These are phyloP conservation scores for Silvanus unidentatus DNA, from an alignment of 2,888 invertebrate species.

Conservation along the genomic window DNA sequence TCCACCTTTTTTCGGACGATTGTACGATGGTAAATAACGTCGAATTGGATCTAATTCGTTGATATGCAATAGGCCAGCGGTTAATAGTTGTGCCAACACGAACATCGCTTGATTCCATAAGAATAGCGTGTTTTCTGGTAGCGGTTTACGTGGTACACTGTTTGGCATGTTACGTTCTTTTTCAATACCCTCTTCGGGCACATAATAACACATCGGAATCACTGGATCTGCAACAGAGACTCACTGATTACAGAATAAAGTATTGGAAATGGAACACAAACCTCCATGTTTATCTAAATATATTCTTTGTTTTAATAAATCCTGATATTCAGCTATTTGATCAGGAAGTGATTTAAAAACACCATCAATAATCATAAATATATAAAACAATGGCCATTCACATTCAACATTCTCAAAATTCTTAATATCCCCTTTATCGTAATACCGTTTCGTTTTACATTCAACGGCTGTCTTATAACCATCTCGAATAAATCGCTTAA, in stretches of 20 bases:
- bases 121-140: conserved; percentile 61
- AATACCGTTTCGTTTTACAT: conserved; percentile 68
- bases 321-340: conserved; percentile 89
- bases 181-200: conserved; percentile 67
- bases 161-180: conserved; percentile 64
- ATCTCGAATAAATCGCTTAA: conserved; percentile 90
- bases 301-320: conserved; percentile 72
- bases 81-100: conserved; percentile 86
- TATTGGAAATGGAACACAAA: conserved; percentile 33
- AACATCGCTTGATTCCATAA: conserved; percentile 97
- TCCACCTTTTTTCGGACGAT: conserved; percentile 84
- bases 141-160: conserved; percentile 30
- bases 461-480: conserved; percentile 88
- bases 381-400: conserved; percentile 96
- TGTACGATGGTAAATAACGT: conserved; percentile 92
- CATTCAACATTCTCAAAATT: conserved; percentile 94
- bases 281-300: conserved; percentile 77
- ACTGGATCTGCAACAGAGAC: conserved; percentile 61
- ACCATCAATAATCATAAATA: conserved; percentile 94
- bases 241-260: conserved; percentile 1
- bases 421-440: conserved; percentile 86
- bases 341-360: conserved; percentile 81
- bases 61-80: conserved; percentile 81
- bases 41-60: conserved; percentile 95
- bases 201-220: conserved; percentile 91